phyloP scores from a whole-genome alignment of 2,888 invertebrate genomes.

The Anthophora plumipes region DNA sequence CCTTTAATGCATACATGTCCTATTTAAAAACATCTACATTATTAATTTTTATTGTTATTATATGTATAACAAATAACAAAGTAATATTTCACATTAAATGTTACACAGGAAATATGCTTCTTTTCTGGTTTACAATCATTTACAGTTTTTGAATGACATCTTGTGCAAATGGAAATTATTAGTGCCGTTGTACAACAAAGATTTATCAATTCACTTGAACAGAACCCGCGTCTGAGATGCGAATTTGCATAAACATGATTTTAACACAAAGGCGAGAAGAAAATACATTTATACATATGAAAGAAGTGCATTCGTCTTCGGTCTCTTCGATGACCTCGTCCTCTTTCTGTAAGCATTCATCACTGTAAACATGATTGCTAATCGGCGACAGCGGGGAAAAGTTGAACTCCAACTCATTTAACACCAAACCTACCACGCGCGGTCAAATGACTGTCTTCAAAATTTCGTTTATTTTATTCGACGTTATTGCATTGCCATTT shows the following conservation, averaged over 20 bases:
- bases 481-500: too few relatives aligned
- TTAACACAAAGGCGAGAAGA: slow-evolving; percentile 5
- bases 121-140: too few relatives aligned
- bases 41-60: too few relatives aligned
- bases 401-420: background rate
- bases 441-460: too few relatives aligned
- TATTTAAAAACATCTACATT: too few relatives aligned
- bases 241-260: slow-evolving; percentile 38
- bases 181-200: background rate
- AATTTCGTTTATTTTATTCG: too few relatives aligned
- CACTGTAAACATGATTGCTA: background rate
- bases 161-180: background rate
- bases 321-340: slow-evolving; percentile 30
- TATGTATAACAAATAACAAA: background rate
- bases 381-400: slow-evolving; percentile 15
- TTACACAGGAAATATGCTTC: background rate
- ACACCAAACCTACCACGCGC: too few relatives aligned
- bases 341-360: slow-evolving; percentile 18
- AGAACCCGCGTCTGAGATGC: background rate
- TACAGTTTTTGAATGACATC: too few relatives aligned
- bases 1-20: too few relatives aligned
- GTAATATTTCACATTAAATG: background rate
- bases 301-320: slow-evolving; percentile 23
- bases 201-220: slow-evolving; percentile 4
- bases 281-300: slow-evolving; percentile 14